These are phyloP conservation scores for Arothron firmamentum DNA, from an alignment of 2,113 vertebrate genomes.

Conservation along the genomic window DNA sequence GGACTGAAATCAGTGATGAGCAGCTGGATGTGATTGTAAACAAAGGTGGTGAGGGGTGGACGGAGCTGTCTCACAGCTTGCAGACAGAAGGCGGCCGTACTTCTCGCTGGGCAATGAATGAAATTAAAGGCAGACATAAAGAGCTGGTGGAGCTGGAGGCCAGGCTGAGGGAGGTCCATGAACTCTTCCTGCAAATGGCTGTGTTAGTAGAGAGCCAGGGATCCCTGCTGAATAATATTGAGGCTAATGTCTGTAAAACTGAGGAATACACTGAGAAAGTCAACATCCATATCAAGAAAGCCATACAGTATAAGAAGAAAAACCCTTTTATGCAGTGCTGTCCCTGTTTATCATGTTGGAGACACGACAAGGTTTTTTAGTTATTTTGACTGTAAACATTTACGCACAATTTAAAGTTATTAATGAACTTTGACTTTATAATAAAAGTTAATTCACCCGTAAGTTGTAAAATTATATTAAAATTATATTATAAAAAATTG, in stretches of 20 bases:
- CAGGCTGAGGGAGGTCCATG: conserved; percentile 80
- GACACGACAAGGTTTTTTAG: conserved; percentile 5
- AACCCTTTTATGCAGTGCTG: conserved; percentile 80
- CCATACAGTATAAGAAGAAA: conserved; percentile 79
- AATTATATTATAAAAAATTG: too few relatives aligned
- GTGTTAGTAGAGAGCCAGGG: conserved; percentile 86
- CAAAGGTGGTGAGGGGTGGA: conserved; percentile 82
- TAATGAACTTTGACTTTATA: conserved; percentile 5
- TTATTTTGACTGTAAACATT: neutral
- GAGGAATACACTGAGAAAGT: conserved; percentile 75
- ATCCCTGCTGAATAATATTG: conserved; percentile 78
- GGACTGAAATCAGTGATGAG: conserved; percentile 77
- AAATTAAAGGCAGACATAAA: conserved; percentile 84
- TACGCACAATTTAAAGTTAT: neutral
- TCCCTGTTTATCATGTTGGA: conserved; percentile 56
- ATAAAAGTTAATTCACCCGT: too few relatives aligned
- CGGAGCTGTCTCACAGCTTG: conserved; percentile 83
- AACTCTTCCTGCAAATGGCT: conserved; percentile 85
- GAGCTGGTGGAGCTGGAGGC: conserved; percentile 85
- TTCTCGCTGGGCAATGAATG: conserved; percentile 76
- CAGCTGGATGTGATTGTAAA: conserved; percentile 86
- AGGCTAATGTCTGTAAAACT: conserved; percentile 77
- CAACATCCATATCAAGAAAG: conserved; percentile 76
- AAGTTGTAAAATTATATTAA: too few relatives aligned
- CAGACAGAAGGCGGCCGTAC: conserved; percentile 71